Evolutionary conservation across 2,888 invertebrate genomes (phyloP), one percentile per base, ranked within the genome.

Genomic region (Danaus chrysippus): DNA sequence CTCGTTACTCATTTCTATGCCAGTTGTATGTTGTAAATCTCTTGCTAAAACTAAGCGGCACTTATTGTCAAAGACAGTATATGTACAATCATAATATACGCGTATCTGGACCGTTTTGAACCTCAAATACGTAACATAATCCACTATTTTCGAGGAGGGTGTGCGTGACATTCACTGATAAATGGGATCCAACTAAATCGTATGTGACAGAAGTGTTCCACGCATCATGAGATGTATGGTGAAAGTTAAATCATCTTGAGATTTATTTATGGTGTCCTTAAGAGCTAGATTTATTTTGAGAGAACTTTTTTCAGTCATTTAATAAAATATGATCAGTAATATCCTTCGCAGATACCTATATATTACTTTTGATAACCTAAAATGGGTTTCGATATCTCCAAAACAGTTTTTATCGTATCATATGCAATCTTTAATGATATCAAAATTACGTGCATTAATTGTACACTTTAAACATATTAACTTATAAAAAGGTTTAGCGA

Each of bases 111-210:
- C 56, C 56, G 43, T 59, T 56, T 52, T 59, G 43, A 53, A 56
- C 59, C 61, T 59, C 67, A 62, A 54, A 56, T 56, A 49, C 49
- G 49, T 49, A 49, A 49, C 49, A 49, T 49, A 49, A 49, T 52
- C 56, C 54, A 65, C 60, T 67, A 66, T 67, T 67, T 66, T 57
- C 58, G 43, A 72, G 70, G 69, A 75, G 76, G 72, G 70, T 81
- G 81, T 71, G 68, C 75, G 70, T 80, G 84, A 84, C 83, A 83
- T 76, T 77, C 77, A 79, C 74, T 86, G 85, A 86, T 82, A 79
- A 81, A 86, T 83, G 76, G 77, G 68, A 61, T 59, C 63, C 62
- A 71, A 78, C 76, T 86, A 84, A 83, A 85, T 86, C 79, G 79
- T 68, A 62, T 63, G n/a, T 71, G 75, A 77, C 77, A 76, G 76